Percentiles rank a stretch among this genome's conserved stretches.
Evolutionary conservation across 2,888 invertebrate species (phyloP).

Genomic region (Oligia fasciuncula): DNA sequence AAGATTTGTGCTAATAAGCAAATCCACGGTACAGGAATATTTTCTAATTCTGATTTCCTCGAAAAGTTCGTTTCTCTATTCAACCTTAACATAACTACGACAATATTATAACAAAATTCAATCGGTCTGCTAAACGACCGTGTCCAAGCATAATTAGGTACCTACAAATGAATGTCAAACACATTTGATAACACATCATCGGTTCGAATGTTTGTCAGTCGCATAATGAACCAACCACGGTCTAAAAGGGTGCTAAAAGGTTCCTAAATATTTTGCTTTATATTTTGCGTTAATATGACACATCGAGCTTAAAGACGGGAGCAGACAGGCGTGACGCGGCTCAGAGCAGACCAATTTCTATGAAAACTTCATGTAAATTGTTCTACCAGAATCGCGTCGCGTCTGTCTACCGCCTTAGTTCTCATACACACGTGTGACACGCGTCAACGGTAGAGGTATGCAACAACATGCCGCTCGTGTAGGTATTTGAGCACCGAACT

Average conservation of each 20-base stretch:
- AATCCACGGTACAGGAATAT: neutral
- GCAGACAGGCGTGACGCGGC: neutral
- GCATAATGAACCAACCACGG: constrained; percentile 45
- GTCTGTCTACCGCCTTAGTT: neutral
- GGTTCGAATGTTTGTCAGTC: constrained; percentile 21
- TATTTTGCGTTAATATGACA: neutral
- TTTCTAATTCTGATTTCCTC: neutral
- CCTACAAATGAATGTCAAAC: constrained; percentile 18
- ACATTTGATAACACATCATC: constrained; percentile 35
- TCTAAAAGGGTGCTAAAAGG: constrained; percentile 1
- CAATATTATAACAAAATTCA: constrained; percentile 18
- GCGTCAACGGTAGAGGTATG: neutral
- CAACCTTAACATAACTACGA: neutral
- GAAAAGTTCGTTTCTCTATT: neutral
- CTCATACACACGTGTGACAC: too few relatives aligned
- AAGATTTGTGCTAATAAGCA: neutral
- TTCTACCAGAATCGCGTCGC: neutral
- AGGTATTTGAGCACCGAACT: too few relatives aligned
- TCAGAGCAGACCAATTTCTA: neutral
- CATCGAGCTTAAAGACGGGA: neutral
- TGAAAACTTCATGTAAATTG: neutral
- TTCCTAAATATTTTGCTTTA: constrained; percentile 16
- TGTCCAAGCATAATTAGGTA: constrained; percentile 27
- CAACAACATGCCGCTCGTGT: too few relatives aligned
- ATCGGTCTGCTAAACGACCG: constrained; percentile 22